These are phyloP conservation scores for Gambusia yucatana DNA, from an alignment of 2,797 vertebrate species.

Conservation along the genomic window DNA sequence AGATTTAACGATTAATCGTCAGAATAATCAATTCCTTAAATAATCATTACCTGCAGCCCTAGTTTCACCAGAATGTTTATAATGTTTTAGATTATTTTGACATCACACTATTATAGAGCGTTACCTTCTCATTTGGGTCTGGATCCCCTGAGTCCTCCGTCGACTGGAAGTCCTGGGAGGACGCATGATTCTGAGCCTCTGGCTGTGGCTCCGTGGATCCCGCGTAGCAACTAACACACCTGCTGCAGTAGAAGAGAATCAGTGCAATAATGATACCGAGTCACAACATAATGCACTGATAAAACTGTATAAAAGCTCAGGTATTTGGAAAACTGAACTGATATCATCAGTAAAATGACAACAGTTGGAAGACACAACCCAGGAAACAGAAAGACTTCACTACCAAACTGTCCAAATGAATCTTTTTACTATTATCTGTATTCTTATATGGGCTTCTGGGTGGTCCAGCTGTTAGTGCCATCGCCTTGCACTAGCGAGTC, in stretches of 20 bases:
- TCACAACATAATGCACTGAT: background rate
- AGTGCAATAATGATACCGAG: background rate
- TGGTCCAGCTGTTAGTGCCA: background rate
- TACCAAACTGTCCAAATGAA: background rate
- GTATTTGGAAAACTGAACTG: background rate
- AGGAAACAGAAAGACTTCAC: background rate
- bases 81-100: background rate
- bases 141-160: constrained; percentile 56
- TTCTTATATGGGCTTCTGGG: background rate
- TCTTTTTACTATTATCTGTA: background rate
- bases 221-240: constrained; percentile 61
- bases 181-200: constrained; percentile 50
- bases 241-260: constrained; percentile 27
- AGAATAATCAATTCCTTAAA: no score
- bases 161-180: constrained; percentile 52
- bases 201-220: constrained; percentile 57
- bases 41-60: no score
- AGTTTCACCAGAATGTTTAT: background rate
- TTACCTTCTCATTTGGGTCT: constrained; percentile 49
- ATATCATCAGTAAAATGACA: constrained; percentile 53
- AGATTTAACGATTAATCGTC: no score
- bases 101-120: background rate
- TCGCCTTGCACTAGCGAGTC: background rate
- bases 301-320: background rate
- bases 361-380: constrained; percentile 27